Evolutionary conservation across 1,140 invertebrate genomes (phyloP).

Genomic region (Nymphalis io): DNA sequence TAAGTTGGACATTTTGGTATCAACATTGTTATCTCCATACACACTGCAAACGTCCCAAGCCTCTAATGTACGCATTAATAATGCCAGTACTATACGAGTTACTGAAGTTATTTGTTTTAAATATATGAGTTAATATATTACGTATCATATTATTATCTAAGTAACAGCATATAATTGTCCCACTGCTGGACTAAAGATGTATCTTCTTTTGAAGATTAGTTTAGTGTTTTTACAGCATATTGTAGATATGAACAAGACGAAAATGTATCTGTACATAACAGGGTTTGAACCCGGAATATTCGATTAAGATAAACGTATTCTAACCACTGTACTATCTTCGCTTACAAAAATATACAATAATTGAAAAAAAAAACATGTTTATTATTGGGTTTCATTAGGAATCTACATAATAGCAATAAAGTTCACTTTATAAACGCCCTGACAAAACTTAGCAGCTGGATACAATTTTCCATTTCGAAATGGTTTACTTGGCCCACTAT

Average conservation of each 20-base stretch:
- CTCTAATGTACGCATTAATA: slow-evolving; percentile 54
- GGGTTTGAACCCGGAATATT: too few relatives aligned
- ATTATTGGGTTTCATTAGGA: background rate
- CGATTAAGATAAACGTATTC: too few relatives aligned
- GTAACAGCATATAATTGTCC: too few relatives aligned
- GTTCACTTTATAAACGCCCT: slow-evolving; percentile 49
- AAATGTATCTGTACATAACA: too few relatives aligned
- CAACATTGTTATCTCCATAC: slow-evolving; percentile 43
- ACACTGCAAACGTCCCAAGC: slow-evolving; percentile 37
- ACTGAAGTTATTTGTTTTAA: background rate
- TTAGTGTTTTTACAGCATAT: too few relatives aligned
- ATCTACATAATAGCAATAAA: slow-evolving; percentile 29
- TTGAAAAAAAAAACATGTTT: background rate
- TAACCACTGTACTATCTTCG: too few relatives aligned
- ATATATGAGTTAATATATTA: too few relatives aligned
- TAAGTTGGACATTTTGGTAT: slow-evolving; percentile 49
- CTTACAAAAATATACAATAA: too few relatives aligned
- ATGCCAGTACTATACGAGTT: slow-evolving; percentile 42
- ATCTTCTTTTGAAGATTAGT: too few relatives aligned
- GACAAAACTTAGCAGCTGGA: slow-evolving; percentile 65
- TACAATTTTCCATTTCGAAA: slow-evolving; percentile 78
- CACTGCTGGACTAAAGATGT: too few relatives aligned
- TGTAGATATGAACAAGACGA: too few relatives aligned
- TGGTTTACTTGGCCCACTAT: slow-evolving; percentile 71
- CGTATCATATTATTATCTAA: background rate